Evolutionary conservation across 2,888 invertebrate species (phyloP).

Genomic region (Cyrtodaria siliqua): DNA sequence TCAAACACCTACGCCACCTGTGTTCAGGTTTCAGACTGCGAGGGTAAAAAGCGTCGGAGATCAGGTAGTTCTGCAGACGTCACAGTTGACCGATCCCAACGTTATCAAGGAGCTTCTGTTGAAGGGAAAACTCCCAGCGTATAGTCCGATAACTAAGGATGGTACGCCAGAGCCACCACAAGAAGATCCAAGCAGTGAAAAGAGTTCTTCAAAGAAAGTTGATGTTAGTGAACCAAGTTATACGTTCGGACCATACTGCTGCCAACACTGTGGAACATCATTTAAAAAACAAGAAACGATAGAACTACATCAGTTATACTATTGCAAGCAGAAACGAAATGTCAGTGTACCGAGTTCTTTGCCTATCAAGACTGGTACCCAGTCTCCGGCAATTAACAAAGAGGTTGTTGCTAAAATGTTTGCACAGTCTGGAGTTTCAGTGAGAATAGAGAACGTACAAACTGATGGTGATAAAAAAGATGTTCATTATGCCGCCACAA

Average conservation of each 20-base stretch:
- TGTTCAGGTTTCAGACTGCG: constrained; percentile 42
- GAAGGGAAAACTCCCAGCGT: constrained; percentile 85
- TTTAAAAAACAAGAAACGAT: constrained; percentile 93
- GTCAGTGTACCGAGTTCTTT: not conserved
- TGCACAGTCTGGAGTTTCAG: not conserved
- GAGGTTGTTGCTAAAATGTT: constrained; percentile 47
- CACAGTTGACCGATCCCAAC: constrained; percentile 88
- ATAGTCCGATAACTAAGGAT: not conserved
- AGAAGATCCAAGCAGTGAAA: too few species aligned
- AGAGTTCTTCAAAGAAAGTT: not conserved
- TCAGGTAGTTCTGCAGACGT: constrained; percentile 59
- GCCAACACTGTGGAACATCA: constrained; percentile 92
- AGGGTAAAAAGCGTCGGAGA: constrained; percentile 30
- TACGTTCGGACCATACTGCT: constrained; percentile 82
- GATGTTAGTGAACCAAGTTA: not conserved
- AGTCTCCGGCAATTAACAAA: constrained; percentile 18
- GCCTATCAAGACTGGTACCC: constrained; percentile 5
- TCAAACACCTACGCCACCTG: constrained; percentile 9
- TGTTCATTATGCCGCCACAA: too few species aligned
- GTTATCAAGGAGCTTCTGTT: constrained; percentile 92
- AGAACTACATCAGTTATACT: constrained; percentile 92
- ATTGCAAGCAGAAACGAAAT: constrained; percentile 87
- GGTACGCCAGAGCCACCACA: too few species aligned
- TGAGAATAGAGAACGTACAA: not conserved
- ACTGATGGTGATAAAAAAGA: not conserved